Evolutionary conservation across 2,888 invertebrate species (phyloP), one percentile per base, ranked within the genome.

Genomic region (Sturmia bella): DNA sequence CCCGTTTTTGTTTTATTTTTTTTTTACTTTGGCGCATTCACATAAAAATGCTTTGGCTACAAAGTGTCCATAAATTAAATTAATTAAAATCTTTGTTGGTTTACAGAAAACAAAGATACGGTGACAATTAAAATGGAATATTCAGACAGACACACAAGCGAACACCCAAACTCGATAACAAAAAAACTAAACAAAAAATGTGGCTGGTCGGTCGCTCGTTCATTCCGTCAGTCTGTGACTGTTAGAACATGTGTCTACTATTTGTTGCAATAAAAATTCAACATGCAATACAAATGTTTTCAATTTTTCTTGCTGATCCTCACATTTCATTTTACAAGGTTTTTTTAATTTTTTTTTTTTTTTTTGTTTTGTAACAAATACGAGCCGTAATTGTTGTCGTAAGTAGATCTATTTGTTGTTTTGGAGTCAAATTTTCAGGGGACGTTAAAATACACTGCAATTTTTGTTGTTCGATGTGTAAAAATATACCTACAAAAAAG

Each of bases 161-260:
- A 19, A 21, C 21, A 21, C 48, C 5, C 24, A 48, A 52, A 75
- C 59, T 41, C 21, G 57, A 41, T 61, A 24, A 11, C 1, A 27
- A 39, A 52, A 48, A 41, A 43, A 50, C 57, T 27, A 32, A 45
- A 43, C 19, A 64, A n/a, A 43, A 52, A 41, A 3, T 24, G 13
- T 48, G 21, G 54, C 27, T 37, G 59, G 45, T 39, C 54, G 39
- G 19, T 50, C n/a, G 21, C 39, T 32, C 32, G 32, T 32, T 32
- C 15, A 15, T 66, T 41, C 56, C 63, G 54, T 54, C 63, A 64
- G 43, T 54, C 7, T 43, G 12, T 57, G 41, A 56, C 70, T 84
- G 86, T 84, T 84, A 85, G 82, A 86, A 87, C 87, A 87, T 83
- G 79, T 87, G 87, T 87, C 86, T 84, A 83, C 64, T 86, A 87